Evolutionary conservation across 2,113 vertebrate genomes (phyloP), one percentile per base, ranked within the genome.

Genomic region (Pica pica): DNA sequence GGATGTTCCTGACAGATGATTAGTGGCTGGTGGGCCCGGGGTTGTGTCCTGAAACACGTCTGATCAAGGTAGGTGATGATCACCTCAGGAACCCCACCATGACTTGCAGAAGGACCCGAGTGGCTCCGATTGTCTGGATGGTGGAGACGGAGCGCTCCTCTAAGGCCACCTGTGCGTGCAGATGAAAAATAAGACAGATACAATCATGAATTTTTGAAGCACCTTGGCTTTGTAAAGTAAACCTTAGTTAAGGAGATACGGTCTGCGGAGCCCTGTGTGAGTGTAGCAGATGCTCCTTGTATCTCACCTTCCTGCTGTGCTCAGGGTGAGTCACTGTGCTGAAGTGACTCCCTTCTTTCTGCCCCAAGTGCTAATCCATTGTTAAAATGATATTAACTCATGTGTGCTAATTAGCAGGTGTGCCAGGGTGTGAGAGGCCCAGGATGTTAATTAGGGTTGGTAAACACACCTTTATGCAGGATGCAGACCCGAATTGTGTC

Each of bases 391-490:
- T 90, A 90, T 74, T 78, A 95, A 87, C 79, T 93, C 79, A 11
- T 69, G 26, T 64, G 92, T 69, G 67, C 83, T 97, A 97, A 97
- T 96, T 91, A 95, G 87, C 93, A 95, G 96, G 96, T 96, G 95
- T 69, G 96, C 90, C 63, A 23, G 95, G 95, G 93, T 94, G 95
- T 97, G 95, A 94, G 95, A 91, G 73, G 49, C 69, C 31, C 20
- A 5, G 52, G 76, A 83, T 69, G 53, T 83, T 97, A 74, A 95
- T 95, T 89, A 95, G 73, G 39, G 64, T 67, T 91, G 88, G 83
- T 93, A 84, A 90, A 67, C 79, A 90, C 35, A 61, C 70, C 90
- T 97, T 89, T 60, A 4, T 16, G 14, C 52, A 77, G 95, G 68
- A 22, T 78, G 24, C 37, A 60, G 73, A 52, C 59, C 85, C 33